Conservation (phyloP, 1,140 invertebrate species). For the Conopomorpha cramerella region DNA sequence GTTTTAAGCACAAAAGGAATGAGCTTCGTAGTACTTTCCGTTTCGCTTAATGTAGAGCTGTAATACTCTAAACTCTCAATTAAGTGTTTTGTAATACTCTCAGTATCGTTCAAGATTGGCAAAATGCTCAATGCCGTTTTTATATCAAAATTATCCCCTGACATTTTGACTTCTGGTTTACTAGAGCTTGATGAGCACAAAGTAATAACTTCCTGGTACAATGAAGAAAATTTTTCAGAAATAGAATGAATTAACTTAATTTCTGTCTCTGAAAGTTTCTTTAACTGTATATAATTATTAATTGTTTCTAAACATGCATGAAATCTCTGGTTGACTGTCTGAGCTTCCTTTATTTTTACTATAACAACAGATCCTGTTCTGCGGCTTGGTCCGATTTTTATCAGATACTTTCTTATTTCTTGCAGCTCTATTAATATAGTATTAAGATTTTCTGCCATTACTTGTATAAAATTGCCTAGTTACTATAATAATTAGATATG, state of each 20-base stretch:
- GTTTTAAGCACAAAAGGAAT: constrained; percentile 1
- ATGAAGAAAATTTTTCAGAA: neutral
- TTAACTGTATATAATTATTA: neutral
- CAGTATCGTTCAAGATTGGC: neutral
- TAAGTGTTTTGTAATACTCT: neutral
- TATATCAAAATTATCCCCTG: neutral
- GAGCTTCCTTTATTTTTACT: neutral
- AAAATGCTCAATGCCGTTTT: constrained; percentile 1
- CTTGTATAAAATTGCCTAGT: no score
- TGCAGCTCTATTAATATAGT: neutral
- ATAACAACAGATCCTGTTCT: neutral
- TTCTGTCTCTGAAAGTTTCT: neutral
- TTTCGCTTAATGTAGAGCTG: neutral
- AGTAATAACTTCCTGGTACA: neutral
- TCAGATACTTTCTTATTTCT: neutral
- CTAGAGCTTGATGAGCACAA: no score
- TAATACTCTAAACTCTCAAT: neutral
- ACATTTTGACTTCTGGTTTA: neutral
- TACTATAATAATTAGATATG: no score
- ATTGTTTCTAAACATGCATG: neutral
- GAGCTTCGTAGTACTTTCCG: neutral
- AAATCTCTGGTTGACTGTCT: neutral
- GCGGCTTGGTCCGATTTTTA: neutral
- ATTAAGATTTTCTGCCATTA: neutral
- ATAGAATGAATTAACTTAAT: neutral